Conservation (phyloP, 2,888 invertebrate species). For the Endotricha flammealis region DNA sequence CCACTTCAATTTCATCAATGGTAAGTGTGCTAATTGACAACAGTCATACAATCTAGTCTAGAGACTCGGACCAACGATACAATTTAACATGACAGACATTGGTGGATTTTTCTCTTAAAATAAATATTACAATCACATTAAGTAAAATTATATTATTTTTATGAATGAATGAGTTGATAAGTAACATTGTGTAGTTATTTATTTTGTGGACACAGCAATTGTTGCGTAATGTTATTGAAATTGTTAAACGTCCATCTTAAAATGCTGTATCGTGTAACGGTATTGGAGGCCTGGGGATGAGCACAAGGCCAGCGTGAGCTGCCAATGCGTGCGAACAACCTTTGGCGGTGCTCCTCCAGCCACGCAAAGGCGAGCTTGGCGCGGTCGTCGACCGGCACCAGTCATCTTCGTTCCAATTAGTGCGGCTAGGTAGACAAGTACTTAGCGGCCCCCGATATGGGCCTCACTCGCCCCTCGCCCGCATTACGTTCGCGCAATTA, state of each 20-base stretch:
- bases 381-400: constrained; percentile 56
- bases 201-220: too few relatives aligned
- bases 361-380: constrained; percentile 39
- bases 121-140: too few relatives aligned
- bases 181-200: too few relatives aligned
- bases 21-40: too few relatives aligned
- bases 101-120: too few relatives aligned
- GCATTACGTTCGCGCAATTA: constrained; percentile 33
- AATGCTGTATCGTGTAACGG: not conserved
- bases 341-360: constrained; percentile 35
- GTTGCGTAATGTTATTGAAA: not conserved
- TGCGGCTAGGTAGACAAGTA: constrained; percentile 31
- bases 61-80: too few relatives aligned
- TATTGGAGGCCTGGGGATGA: not conserved
- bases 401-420: constrained; percentile 53
- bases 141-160: too few relatives aligned
- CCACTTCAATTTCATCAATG: too few relatives aligned
- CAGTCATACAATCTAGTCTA: too few relatives aligned
- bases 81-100: too few relatives aligned
- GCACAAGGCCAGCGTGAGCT: not conserved
- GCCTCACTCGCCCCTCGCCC: constrained; percentile 41
- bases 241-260: not conserved
- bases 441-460: constrained; percentile 39
- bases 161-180: too few relatives aligned
- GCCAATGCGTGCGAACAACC: constrained; percentile 42